Evolutionary conservation across 2,797 vertebrate species (phyloP).

Genomic region (Pantherophis alleghaniensis): DNA sequence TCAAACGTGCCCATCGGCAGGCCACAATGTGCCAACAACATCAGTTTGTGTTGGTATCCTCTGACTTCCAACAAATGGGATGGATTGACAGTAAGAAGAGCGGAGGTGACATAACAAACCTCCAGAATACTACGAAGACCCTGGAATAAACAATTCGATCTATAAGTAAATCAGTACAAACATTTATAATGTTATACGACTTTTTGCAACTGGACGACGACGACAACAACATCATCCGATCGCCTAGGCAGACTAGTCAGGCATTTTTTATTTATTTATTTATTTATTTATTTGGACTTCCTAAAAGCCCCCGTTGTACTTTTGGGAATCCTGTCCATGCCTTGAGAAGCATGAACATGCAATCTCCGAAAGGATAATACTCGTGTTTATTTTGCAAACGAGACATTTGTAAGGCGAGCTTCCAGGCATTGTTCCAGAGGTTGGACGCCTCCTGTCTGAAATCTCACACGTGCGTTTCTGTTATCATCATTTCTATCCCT

Average conservation of each 20-base stretch:
- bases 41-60: not conserved
- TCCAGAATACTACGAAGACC: not conserved
- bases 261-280: too few relatives aligned
- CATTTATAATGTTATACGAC: too few relatives aligned
- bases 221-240: not conserved
- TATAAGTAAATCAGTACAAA: not conserved
- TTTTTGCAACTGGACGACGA: not conserved
- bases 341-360: not conserved
- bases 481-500: not conserved
- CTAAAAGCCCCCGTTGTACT: not conserved
- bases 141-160: not conserved
- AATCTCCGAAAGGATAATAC: not conserved
- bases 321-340: not conserved
- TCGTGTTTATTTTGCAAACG: conserved; percentile 19
- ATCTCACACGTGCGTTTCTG: not conserved
- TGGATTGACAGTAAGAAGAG: not conserved
- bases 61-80: not conserved
- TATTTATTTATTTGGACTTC: not conserved
- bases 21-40: not conserved
- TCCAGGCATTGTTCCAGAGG: conserved; percentile 20
- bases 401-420: not conserved
- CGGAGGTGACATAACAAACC: not conserved
- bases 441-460: conserved; percentile 4
- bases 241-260: not conserved
- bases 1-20: not conserved